Evolutionary conservation across 30 jellyfish, hydroid and myxozoan species (phyloP), one percentile per base, ranked within the genome.

Genomic region (Morbakka virulenta): DNA sequence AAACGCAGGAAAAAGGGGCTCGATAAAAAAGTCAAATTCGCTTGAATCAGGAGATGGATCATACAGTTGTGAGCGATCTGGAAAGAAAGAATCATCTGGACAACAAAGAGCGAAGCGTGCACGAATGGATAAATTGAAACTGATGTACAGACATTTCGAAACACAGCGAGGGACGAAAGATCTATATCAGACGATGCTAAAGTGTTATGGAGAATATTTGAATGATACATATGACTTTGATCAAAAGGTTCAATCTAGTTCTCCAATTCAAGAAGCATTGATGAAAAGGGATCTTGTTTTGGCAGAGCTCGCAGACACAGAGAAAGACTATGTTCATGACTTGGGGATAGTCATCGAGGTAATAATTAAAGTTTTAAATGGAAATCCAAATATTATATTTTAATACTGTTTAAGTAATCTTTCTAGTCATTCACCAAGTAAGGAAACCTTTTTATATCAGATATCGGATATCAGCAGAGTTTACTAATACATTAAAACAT

Each of bases 241-340:
- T 1, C 36, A 49, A 14, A 50, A 34, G 24, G 74, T 61, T 27
- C 62, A 67, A 22, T 82, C 61, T 2, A 77, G 74, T 28, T 50
- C 47, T 3, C 73, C 80, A 21, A 27, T 72, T 30, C 52, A 69
- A 57, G 97, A 89, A 51, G 77, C 84, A 9, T 65, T 89, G 62
- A 67, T 73, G 88, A 81, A 82, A 52, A 62, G 97, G 57, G 95
- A 89, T 35, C 50, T 89, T 77, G 97, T 89, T 2, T 61, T 89
- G 66, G 82, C 69, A 35, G 97, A 89, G 66, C 63, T 89, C 41
- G 95, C 91, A 2, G 97, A 89, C 20, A 89, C 97, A 0, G 97
- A 89, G 69, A 87, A 66, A 47, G 71, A 74, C 11, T 87, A 80
- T 61, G 94, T 87, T 11, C 87, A 67, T 13, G 83, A 84, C 36